phyloP scores from a whole-genome alignment of 2,113 vertebrate genomes.

The Elachura formosa region DNA sequence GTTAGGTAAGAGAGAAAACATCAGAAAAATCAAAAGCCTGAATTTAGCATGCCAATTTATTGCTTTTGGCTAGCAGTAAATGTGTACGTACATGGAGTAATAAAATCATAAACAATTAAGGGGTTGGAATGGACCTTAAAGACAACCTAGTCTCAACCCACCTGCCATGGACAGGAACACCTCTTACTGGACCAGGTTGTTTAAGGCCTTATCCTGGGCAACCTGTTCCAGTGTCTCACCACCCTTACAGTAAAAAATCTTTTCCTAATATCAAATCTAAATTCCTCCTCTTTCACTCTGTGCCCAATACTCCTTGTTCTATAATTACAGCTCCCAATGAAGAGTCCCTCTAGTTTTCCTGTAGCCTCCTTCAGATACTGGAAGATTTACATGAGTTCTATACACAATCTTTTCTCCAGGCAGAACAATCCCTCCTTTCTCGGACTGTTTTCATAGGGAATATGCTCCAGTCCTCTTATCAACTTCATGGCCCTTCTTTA shows the following conservation, averaged over 20 bases:
- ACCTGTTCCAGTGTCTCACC: neutral
- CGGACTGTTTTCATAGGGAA: neutral
- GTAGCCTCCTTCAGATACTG: neutral
- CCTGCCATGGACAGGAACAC: neutral
- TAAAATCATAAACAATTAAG: neutral
- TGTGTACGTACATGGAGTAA: neutral
- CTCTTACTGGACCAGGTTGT: neutral
- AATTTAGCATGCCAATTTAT: neutral
- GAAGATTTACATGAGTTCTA: neutral
- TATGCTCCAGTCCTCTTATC: neutral
- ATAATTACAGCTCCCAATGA: neutral
- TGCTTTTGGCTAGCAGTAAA: neutral
- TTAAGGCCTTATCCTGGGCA: neutral
- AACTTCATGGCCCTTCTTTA: neutral
- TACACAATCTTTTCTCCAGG: neutral
- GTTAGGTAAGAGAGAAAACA: neutral
- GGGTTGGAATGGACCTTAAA: neutral
- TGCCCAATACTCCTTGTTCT: neutral
- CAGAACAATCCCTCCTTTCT: neutral
- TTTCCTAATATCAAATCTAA: neutral
- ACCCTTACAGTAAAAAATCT: neutral
- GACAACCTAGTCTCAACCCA: rapidly evolving
- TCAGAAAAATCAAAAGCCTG: neutral
- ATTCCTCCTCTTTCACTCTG: neutral
- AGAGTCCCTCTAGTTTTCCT: neutral